A percentile compares a stretch with the other conserved stretches of the same genome.
Evolutionary conservation across 2,113 vertebrate species (phyloP).

Genomic region (Platichthys stellatus): DNA sequence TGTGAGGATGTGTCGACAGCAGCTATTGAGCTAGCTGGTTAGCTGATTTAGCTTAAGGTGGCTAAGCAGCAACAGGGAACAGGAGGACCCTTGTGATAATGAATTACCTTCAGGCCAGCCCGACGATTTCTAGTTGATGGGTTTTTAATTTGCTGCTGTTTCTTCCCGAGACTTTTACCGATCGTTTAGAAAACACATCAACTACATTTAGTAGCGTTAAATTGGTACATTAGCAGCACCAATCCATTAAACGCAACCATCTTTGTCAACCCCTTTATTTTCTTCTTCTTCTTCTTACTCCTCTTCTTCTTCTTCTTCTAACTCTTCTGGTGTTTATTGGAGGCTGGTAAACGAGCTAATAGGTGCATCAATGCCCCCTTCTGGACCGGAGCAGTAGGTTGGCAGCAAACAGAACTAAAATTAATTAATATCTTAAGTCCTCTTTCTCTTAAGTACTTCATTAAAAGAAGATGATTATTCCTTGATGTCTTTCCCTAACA

Average conservation of each 20-base stretch:
- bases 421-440: too few species aligned
- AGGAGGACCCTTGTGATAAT: background rate
- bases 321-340: background rate
- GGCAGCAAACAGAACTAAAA: too few species aligned
- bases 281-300: background rate
- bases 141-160: background rate
- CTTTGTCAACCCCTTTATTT: constrained; percentile 74
- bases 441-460: too few species aligned
- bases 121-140: background rate
- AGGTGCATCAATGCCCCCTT: background rate
- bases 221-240: constrained; percentile 69
- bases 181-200: background rate
- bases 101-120: constrained; percentile 42
- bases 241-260: constrained; percentile 83
- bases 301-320: background rate
- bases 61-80: constrained; percentile 26
- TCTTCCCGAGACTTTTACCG: background rate
- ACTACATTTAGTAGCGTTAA: constrained; percentile 43
- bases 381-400: too few species aligned
- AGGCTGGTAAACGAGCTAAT: background rate
- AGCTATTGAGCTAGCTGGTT: constrained; percentile 5
- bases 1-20: background rate
- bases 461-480: too few species aligned
- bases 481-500: too few species aligned
- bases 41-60: constrained; percentile 31